Evolutionary conservation across 2,797 vertebrate genomes (phyloP), one percentile per base, ranked within the genome.

Genomic region (Botia kubotai): DNA sequence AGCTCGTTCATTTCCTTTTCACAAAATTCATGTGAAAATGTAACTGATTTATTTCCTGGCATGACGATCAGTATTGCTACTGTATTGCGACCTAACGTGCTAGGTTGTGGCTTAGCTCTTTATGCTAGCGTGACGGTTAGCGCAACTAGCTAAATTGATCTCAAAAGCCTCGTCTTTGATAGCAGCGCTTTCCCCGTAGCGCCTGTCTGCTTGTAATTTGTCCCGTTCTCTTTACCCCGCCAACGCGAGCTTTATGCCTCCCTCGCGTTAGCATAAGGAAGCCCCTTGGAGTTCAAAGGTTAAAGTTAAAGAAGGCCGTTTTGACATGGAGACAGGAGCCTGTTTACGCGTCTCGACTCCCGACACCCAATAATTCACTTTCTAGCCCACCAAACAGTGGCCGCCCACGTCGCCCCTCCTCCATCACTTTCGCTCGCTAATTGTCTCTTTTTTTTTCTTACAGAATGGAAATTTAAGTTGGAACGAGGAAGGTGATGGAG

Each of bases 401-500:
- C 29, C 26, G 21, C 26, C 26, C 48, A 19, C 19, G 26, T 55
- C 11, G 14, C 36, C 36, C 50, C 63, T n/a, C 23, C 85, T n/a
- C 57, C 67, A 43, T 68, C 21, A 48, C 12, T 70, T 67, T 58
- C 57, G 60, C 60, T 68, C 26, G 26, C 17, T 82, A 78, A 78
- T 33, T 62, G 75, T 75, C 29, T 68, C 23, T n/a, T n/a, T 70
- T 2, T 90, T 8, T 81, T 72, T 23, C 50, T 80, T 85, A 68
- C 53, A 95, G 94, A 95, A 96, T 11, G 96, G 96, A 82, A 92
- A 82, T 17, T 88, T 90, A 78, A 87, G 90, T 86, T 98, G 97
- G 96, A 92, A 91, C 0, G 97, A 99, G 2, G 97, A 99, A 29
- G 90, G 87, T 0, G 98, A 99, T 0, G 94, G 94, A 57, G 91